phyloP scores from a whole-genome alignment of 2,797 vertebrate genomes.

The Sebastes aleutianus region DNA sequence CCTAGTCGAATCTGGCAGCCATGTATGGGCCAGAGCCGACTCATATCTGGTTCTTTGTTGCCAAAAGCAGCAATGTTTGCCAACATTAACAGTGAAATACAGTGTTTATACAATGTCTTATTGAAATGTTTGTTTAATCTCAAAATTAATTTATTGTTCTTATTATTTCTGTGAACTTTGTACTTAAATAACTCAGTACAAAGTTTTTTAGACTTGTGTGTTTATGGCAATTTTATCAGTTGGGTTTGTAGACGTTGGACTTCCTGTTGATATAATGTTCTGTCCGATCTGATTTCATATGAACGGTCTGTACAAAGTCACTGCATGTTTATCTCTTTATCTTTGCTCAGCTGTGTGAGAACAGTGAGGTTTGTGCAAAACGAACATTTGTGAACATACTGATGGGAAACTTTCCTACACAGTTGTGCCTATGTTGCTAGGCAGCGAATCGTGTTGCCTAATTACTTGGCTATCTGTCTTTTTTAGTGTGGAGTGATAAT shows the following conservation, averaged over 20 bases:
- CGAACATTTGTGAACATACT: background rate
- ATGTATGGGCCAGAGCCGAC: background rate
- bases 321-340: background rate
- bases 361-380: background rate
- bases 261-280: background rate
- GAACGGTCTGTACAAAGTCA: background rate
- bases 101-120: background rate
- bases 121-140: background rate
- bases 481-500: background rate
- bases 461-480: background rate
- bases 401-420: background rate
- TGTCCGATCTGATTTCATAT: background rate
- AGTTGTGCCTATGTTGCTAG: conserved; percentile 4
- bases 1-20: background rate
- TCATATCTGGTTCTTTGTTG: background rate
- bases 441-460: background rate
- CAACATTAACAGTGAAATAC: background rate
- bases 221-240: background rate
- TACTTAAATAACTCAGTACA: background rate
- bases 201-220: background rate
- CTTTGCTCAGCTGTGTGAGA: background rate
- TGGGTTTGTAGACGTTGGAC: background rate
- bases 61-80: background rate
- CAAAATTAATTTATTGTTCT: background rate
- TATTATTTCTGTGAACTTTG: background rate